Base-by-base conservation (phyloP, 23 tunicate species). In the Halocynthia roretzi region DNA sequence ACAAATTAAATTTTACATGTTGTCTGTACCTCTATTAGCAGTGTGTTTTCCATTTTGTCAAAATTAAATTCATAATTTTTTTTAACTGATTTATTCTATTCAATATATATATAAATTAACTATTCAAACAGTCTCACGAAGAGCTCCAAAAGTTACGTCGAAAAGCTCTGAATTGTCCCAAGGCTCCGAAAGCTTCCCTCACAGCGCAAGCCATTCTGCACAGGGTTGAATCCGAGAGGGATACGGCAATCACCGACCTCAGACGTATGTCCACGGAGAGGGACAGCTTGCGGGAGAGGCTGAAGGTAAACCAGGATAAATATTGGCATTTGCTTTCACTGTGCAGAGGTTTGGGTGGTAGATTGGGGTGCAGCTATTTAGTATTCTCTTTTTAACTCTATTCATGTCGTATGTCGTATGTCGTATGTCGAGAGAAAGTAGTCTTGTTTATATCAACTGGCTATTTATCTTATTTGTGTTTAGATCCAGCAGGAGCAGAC, bases 401-500 rank as follows among this genome's bases (percentile, higher is more conserved):
- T 31, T 31, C 44, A 31, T 31, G 44, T 31, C 44, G 44, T n/a
- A n/a, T n/a, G n/a, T n/a, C n/a, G n/a, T n/a, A n/a, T n/a, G n/a
- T n/a, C n/a, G n/a, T n/a, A 31, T 31, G 44, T 31, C 4, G 4
- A 31, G 44, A 31, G 44, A 31, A 4, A 31, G 1, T 31, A n/a
- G 44, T 31, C 44, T 31, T 31, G 44, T 31, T 31, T 31, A 31
- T 31, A 31, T 31, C 4, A 31, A 0, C 4, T 31, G 44, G 44
- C 44, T 31, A 31, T 31, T 31, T 31, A 11, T 67, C 20, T n/a
- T 5, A 17, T 5, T 51, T 17, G 11, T 71, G 12, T 76, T 49
- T 70, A 92, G 98, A 79, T 92, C 40, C 92, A 86, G 63, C 98
- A 92, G 53, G 98, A 92, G 40, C 98, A 92, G 61, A 67, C 98